phyloP scores from a whole-genome alignment of 2,888 invertebrate genomes.

The Helicoverpa assulta region DNA sequence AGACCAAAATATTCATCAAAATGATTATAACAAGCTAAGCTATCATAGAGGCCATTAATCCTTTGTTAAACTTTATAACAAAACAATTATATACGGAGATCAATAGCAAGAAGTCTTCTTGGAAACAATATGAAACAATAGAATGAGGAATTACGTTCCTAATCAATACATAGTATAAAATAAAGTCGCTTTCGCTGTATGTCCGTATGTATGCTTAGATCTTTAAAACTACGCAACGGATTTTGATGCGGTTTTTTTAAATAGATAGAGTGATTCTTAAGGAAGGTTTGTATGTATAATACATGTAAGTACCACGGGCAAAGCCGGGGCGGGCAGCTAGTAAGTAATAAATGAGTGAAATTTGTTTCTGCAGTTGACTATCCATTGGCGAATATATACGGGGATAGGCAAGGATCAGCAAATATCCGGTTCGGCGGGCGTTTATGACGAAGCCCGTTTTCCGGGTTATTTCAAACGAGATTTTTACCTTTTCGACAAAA shows the following conservation, averaged over 20 bases:
- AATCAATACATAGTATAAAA: too few species aligned
- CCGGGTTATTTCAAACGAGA: constrained; percentile 60
- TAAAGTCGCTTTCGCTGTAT: too few species aligned
- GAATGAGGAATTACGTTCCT: neutral
- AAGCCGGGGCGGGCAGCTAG: too few species aligned
- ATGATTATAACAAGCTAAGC: neutral
- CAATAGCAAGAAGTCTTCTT: neutral
- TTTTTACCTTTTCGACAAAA: constrained; percentile 63
- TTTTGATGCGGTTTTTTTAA: too few species aligned
- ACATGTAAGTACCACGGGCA: too few species aligned
- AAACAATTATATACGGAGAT: neutral
- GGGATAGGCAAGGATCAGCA: constrained; percentile 57
- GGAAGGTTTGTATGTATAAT: too few species aligned
- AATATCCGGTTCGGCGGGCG: constrained; percentile 61
- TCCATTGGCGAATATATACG: constrained; percentile 37
- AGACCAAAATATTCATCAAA: neutral
- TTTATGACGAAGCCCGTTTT: constrained; percentile 63
- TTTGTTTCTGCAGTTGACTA: constrained; percentile 48
- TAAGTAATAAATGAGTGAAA: constrained; percentile 36
- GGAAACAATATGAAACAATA: constrained; percentile 12
- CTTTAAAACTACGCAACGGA: too few species aligned
- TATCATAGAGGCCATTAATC: neutral
- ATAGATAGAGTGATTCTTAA: too few species aligned
- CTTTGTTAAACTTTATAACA: neutral
- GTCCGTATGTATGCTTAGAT: too few species aligned